phyloP scores from a whole-genome alignment of 23 tunicate genomes.

The Ascidia mentula region DNA sequence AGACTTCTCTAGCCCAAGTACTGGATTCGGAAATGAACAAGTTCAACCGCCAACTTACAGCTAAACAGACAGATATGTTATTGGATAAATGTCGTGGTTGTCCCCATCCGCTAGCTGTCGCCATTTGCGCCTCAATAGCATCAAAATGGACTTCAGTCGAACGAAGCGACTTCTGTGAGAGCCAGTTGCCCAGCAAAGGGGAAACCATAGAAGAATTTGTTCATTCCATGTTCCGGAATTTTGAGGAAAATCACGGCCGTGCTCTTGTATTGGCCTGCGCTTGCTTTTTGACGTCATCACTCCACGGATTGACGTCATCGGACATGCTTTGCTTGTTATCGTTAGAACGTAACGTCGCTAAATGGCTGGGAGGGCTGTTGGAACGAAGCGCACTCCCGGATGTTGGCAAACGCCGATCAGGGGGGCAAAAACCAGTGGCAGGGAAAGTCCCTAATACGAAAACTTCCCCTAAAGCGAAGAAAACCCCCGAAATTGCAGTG shows the following conservation, averaged over 20 bases:
- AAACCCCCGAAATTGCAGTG: background rate
- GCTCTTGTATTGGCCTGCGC: constrained; percentile 38
- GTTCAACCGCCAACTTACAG: constrained; percentile 12
- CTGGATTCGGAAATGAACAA: background rate
- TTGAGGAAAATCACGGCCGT: constrained; percentile 39
- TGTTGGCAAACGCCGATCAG: background rate
- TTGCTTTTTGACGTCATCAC: constrained; percentile 47
- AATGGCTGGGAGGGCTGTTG: constrained; percentile 17
- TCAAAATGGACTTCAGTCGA: constrained; percentile 43
- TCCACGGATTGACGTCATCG: constrained; percentile 47
- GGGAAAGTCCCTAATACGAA: background rate
- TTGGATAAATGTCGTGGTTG: constrained; percentile 6
- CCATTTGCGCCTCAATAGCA: constrained; percentile 25
- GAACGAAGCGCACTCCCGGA: background rate
- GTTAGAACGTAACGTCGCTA: constrained; percentile 37
- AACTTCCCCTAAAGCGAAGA: background rate
- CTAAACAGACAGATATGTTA: constrained; percentile 17
- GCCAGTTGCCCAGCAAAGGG: constrained; percentile 22
- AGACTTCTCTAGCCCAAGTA: background rate
- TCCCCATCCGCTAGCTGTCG: constrained; percentile 44
- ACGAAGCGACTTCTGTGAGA: background rate
- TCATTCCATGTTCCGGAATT: constrained; percentile 27
- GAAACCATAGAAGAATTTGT: constrained; percentile 34
- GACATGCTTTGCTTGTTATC: constrained; percentile 50
- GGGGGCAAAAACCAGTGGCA: background rate